Conservation (phyloP, 2,113 vertebrate genomes). For the Lampris megalopsis region DNA sequence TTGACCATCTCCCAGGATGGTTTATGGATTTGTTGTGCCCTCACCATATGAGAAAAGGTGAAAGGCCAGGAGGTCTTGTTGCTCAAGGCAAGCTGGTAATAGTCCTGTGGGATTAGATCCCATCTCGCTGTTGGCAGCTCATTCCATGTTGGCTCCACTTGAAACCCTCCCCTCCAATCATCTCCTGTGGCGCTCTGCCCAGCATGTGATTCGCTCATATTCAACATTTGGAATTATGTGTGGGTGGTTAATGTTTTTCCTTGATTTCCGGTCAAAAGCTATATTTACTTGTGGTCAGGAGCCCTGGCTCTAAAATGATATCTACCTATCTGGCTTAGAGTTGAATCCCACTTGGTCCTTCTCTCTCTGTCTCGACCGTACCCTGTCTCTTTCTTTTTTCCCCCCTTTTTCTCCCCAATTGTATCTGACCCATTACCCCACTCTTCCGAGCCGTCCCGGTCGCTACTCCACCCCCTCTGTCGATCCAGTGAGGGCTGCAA, state of each 20-base stretch:
- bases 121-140: neutral
- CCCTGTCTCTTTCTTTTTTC: neutral
- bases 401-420: neutral
- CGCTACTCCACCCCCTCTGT: too few relatives aligned
- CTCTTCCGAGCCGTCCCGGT: too few relatives aligned
- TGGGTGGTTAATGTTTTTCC: neutral
- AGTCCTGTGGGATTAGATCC: neutral
- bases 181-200: neutral
- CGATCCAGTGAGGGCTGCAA: too few relatives aligned
- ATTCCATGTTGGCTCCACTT: neutral
- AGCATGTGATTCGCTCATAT: neutral
- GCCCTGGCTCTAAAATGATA: too few relatives aligned
- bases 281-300: neutral
- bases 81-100: constrained; percentile 11
- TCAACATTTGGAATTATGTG: neutral
- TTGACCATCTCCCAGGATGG: neutral
- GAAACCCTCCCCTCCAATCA: neutral
- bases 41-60: neutral
- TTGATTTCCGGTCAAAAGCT: neutral
- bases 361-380: neutral
- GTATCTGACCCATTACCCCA: too few relatives aligned
- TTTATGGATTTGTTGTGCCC: constrained; percentile 30
- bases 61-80: constrained; percentile 2
- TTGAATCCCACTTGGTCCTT: neutral
- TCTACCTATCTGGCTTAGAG: neutral